phyloP scores from a whole-genome alignment of 2,113 vertebrate species.

The Lophotis ruficrista region DNA sequence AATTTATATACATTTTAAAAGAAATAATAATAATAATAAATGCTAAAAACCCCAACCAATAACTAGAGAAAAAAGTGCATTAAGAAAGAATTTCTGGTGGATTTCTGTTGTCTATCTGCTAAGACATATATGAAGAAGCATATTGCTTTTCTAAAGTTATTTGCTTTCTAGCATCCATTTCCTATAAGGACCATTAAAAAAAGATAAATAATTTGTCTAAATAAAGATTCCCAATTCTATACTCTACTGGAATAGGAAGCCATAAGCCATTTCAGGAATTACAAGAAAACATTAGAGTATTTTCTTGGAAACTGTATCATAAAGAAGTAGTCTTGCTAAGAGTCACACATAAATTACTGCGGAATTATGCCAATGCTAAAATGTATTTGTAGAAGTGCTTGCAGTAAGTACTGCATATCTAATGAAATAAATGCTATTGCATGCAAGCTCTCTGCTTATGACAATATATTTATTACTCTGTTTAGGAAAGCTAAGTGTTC shows the following conservation, averaged over 20 bases:
- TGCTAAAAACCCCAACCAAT: not conserved
- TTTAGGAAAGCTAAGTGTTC: slow-evolving; percentile 47
- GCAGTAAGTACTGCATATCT: slow-evolving; percentile 50
- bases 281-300: slow-evolving; percentile 48
- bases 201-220: slow-evolving; percentile 62
- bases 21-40: not conserved
- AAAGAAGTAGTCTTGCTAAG: slow-evolving; percentile 36
- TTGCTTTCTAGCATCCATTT: slow-evolving; percentile 36
- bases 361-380: slow-evolving; percentile 48
- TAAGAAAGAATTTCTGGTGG: not conserved
- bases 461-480: slow-evolving; percentile 60
- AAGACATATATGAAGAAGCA: not conserved
- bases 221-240: slow-evolving; percentile 52
- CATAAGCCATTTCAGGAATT: slow-evolving; percentile 46
- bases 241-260: slow-evolving; percentile 38
- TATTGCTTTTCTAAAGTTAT: slow-evolving; percentile 40
- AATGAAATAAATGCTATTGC: slow-evolving; percentile 63
- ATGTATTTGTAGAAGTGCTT: slow-evolving; percentile 46
- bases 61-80: not conserved
- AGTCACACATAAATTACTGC: slow-evolving; percentile 54
- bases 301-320: slow-evolving; percentile 61
- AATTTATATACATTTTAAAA: not conserved
- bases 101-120: not conserved
- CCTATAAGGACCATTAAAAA: slow-evolving; percentile 59
- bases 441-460: slow-evolving; percentile 11